A percentile compares a stretch with the other conserved stretches of the same genome.
phyloP scores from a whole-genome alignment of 2,888 invertebrate genomes.

The Matsumyia berberina region DNA sequence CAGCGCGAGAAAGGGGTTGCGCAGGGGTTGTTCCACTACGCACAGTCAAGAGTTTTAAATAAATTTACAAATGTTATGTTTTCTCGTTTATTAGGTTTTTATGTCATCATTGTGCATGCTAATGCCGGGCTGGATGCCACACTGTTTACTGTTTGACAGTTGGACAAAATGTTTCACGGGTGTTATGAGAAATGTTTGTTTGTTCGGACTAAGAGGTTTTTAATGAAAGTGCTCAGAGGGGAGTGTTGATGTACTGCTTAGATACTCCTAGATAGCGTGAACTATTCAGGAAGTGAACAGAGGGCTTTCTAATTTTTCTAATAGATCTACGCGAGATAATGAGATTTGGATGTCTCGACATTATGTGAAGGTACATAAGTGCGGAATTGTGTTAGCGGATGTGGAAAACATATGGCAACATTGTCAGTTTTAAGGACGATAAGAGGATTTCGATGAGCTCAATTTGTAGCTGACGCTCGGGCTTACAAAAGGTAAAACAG shows the following conservation, averaged over 20 bases:
- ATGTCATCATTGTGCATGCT: conserved; percentile 75
- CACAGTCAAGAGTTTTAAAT: conserved; percentile 74
- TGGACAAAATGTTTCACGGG: conserved; percentile 72
- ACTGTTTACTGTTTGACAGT: conserved; percentile 72
- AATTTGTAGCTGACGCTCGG: no score
- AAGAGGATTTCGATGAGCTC: background rate
- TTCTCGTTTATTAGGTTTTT: conserved; percentile 75
- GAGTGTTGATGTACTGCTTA: conserved; percentile 1
- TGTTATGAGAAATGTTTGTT: conserved; percentile 42
- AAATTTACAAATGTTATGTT: conserved; percentile 76
- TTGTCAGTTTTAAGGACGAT: conserved; percentile 7
- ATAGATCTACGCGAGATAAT: conserved; percentile 62
- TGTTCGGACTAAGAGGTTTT: conserved; percentile 68
- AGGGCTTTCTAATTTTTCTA: conserved; percentile 42
- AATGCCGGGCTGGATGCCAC: conserved; percentile 59
- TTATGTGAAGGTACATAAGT: conserved; percentile 39
- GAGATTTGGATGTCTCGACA: conserved; percentile 42
- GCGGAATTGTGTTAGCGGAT: conserved; percentile 49
- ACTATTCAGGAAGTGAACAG: conserved; percentile 38
- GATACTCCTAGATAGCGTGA: conserved; percentile 46
- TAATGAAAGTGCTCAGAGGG: conserved; percentile 55
- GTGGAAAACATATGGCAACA: conserved; percentile 55
- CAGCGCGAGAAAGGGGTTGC: conserved; percentile 42
- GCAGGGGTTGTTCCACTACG: conserved; percentile 24
- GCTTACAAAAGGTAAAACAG: no score